Percentiles rank a stretch among this genome's conserved stretches.
phyloP scores from a whole-genome alignment of 2,797 vertebrate genomes.

The Pangasius larnaudii region DNA sequence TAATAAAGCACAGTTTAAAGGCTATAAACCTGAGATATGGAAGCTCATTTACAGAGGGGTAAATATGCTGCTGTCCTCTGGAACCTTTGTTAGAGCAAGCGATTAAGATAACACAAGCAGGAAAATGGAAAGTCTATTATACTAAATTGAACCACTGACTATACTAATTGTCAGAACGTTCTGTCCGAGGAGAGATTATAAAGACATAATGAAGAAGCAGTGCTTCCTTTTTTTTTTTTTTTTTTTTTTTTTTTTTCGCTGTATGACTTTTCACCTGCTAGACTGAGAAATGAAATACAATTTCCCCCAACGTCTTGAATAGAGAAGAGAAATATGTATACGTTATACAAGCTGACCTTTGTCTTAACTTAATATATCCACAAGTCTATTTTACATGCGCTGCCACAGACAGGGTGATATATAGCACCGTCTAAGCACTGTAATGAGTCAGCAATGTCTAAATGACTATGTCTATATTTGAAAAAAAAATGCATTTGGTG shows the following conservation, averaged over 20 bases:
- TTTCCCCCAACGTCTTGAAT: not conserved
- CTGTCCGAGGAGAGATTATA: not conserved
- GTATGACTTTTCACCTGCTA: not conserved
- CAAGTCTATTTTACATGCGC: not conserved
- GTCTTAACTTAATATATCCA: not conserved
- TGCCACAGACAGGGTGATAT: not conserved
- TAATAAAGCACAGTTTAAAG: conserved; percentile 12
- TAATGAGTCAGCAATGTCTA: not conserved
- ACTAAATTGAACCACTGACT: conserved; percentile 18
- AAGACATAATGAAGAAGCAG: not conserved
- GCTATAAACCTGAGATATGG: conserved; percentile 27
- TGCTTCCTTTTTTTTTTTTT: too few relatives aligned
- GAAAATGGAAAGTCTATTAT: conserved; percentile 15
- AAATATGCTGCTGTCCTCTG: not conserved
- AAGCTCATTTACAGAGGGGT: not conserved
- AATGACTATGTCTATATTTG: not conserved
- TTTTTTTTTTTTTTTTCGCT: too few relatives aligned
- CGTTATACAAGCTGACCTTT: not conserved
- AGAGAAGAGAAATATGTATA: not conserved
- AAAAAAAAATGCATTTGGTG: not conserved
- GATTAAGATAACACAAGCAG: conserved; percentile 2
- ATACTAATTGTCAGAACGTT: conserved; percentile 15
- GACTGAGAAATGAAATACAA: not conserved
- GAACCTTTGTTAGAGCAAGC: not conserved
- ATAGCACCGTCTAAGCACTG: not conserved